Evolutionary conservation across 2,797 vertebrate genomes (phyloP), one percentile per base, ranked within the genome.

Genomic region (Liasis olivaceus): DNA sequence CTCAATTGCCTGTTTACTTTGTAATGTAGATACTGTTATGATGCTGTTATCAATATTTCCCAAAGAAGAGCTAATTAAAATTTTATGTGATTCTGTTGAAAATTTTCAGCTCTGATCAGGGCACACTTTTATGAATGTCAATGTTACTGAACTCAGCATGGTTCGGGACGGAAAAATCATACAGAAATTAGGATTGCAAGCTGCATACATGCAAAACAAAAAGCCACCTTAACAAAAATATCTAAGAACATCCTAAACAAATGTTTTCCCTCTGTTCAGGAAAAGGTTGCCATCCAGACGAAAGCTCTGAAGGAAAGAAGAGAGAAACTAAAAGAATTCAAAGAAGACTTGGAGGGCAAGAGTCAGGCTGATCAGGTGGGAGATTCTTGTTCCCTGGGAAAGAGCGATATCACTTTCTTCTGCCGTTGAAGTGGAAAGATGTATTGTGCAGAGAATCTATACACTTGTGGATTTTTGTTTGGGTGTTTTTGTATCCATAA

Each of bases 221-320:
- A 60, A 60, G 1, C 14, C 5, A 20, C 15, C 36, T 1, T 63
- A 12, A 14, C 69, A 36, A 62, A 59, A 77, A 51, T 28, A 28
- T 69, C 14, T 26, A 58, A 11, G 28, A 11, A 7, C 14, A 24
- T 85, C 51, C 54, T 24, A 11, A 8, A 54, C 11, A 8, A 54
- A 14, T 63, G 8, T 47, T 87, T 90, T 91, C 63, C 20, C 24
- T 92, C 9, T 69, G 24, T n/a, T 51, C 89, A 93, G 92, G 64
- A 94, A 62, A 47, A 89, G 88, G 28, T 81, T 88, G 81, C 91
- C 5, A 58, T 28, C 20, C 31, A 63, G 14, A 60, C 89, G 20
- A 90, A 90, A 64, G 84, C 84, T n/a, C 66, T 14, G 51, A 93
- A 87, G n/a, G 56, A 94, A 77, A 93, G 87, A 26, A 87, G 42